Percentiles rank a stretch among this genome's conserved stretches.
Conservation (phyloP, 2,797 vertebrate genomes). For the Oreortyx pictus region DNA sequence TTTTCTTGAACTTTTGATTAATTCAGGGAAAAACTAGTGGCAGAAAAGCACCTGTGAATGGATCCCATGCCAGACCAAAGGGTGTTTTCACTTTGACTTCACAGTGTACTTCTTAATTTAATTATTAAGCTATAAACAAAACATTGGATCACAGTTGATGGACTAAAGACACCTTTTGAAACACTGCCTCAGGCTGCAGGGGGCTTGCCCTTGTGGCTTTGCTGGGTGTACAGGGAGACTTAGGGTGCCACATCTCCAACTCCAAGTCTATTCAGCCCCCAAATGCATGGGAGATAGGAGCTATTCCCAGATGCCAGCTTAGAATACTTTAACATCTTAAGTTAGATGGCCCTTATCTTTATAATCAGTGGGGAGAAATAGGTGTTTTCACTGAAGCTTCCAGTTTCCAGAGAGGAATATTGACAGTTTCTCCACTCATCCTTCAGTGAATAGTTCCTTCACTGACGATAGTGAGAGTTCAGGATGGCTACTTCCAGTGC, state of each 20-base stretch:
- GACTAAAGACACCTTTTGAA: neutral
- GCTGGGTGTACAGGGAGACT: neutral
- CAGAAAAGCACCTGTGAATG: neutral
- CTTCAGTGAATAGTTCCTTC: neutral
- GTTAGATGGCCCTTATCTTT: neutral
- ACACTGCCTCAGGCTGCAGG: neutral
- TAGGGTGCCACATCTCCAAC: neutral
- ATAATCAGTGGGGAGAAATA: neutral
- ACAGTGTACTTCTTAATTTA: neutral
- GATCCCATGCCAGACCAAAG: neutral
- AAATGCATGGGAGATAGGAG: neutral
- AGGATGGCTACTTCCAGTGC: neutral
- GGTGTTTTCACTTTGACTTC: neutral
- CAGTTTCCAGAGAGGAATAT: neutral
- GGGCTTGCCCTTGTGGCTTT: neutral
- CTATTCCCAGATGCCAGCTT: neutral
- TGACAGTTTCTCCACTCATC: neutral
- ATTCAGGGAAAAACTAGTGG: neutral
- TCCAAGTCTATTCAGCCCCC: neutral
- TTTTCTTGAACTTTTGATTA: neutral
- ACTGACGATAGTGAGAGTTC: neutral
- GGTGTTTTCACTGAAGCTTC: neutral
- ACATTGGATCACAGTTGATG: neutral
- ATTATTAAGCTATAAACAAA: neutral
- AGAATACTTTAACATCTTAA: neutral